A percentile compares a stretch with the other conserved stretches of the same genome.
phyloP scores from a whole-genome alignment of 2,113 vertebrate genomes.

The Alligator sinensis region DNA sequence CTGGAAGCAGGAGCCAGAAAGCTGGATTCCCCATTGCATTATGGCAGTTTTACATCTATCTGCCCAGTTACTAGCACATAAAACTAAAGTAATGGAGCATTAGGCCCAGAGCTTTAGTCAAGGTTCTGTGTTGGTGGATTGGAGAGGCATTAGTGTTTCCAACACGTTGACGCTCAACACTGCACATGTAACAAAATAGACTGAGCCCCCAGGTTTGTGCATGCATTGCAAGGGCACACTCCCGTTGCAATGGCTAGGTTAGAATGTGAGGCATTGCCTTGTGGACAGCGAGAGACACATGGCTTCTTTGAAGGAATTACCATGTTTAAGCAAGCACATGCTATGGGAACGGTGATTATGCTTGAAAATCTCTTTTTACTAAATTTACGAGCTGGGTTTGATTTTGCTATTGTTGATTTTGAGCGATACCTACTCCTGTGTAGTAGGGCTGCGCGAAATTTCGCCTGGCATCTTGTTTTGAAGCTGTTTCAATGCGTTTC shows the following conservation, averaged over 20 bases:
- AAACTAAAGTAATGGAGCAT: rapidly evolving
- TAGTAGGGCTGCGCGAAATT: no score
- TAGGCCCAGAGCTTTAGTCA: not conserved
- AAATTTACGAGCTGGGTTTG: not conserved
- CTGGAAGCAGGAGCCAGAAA: not conserved
- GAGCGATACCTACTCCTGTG: not conserved
- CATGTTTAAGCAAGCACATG: not conserved
- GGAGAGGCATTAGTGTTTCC: not conserved
- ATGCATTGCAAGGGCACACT: not conserved
- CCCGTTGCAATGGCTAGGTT: not conserved
- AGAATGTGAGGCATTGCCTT: not conserved
- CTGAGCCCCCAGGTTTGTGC: no score
- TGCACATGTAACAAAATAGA: not conserved
- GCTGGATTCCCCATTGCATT: rapidly evolving
- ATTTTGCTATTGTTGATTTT: rapidly evolving
- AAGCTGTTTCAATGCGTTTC: no score
- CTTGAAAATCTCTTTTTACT: not conserved
- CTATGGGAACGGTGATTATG: rapidly evolving
- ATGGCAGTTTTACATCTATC: rapidly evolving
- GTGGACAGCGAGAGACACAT: not conserved
- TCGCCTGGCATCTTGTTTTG: no score
- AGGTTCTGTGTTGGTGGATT: not conserved
- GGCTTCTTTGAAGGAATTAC: not conserved
- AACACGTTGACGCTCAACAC: not conserved
- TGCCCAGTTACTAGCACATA: not conserved